phyloP scores from a whole-genome alignment of 1,140 invertebrate genomes.

The Sycobia sp. region DNA sequence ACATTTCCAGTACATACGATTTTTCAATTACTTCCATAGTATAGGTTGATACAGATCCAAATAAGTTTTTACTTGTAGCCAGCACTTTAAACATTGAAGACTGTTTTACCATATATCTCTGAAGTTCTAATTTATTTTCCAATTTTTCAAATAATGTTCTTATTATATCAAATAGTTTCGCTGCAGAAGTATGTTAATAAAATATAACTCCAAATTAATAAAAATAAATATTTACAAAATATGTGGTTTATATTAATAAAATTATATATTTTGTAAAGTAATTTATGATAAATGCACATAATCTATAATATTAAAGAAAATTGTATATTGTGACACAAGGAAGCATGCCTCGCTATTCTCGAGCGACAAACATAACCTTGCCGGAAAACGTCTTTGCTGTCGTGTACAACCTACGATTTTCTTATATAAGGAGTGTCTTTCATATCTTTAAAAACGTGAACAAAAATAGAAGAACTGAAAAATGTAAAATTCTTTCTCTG shows the following conservation, averaged over 20 bases:
- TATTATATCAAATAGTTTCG: slow-evolving; percentile 8
- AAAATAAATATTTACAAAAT: neutral
- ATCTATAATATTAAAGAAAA: no score
- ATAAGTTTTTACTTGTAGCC: neutral
- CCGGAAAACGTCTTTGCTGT: no score
- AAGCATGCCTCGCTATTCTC: no score
- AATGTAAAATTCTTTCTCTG: no score
- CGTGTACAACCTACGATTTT: no score
- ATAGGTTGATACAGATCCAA: neutral
- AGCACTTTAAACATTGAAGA: neutral
- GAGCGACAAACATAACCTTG: no score
- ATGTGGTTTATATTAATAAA: neutral
- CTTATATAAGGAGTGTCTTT: no score
- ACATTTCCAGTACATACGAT: neutral
- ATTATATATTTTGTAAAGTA: neutral
- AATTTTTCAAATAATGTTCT: neutral
- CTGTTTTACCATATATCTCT: neutral
- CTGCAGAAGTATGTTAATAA: neutral
- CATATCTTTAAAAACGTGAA: no score
- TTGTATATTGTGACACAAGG: no score
- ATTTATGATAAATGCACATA: neutral
- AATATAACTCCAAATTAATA: neutral
- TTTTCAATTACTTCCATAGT: neutral
- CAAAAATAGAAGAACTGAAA: no score
- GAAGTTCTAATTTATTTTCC: neutral